Percentiles rank a stretch among this genome's conserved stretches.
Evolutionary conservation across 1,140 invertebrate genomes (phyloP).

Genomic region (Drosophila paulistorum): DNA sequence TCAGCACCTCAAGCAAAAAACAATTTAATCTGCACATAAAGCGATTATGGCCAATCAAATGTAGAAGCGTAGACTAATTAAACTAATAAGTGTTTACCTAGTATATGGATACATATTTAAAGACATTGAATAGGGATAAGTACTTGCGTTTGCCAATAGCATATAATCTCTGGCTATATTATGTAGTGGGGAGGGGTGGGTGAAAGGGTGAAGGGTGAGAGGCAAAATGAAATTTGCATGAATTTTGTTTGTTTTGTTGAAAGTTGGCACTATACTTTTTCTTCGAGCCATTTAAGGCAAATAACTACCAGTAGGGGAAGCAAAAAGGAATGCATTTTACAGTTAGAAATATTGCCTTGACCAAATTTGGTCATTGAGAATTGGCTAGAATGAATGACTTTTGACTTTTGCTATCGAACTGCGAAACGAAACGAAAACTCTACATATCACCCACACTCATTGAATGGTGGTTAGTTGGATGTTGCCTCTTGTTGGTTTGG

Average conservation of each 20-base stretch:
- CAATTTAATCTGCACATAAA: too few species aligned
- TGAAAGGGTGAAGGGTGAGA: background rate
- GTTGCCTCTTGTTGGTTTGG: conserved; percentile 2
- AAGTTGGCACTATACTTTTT: conserved; percentile 62
- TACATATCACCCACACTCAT: conserved; percentile 16
- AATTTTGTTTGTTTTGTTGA: conserved; percentile 16
- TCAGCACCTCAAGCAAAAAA: too few species aligned
- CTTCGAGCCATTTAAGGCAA: conserved; percentile 69
- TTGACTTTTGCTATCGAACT: conserved; percentile 70
- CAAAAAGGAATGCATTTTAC: conserved; percentile 69
- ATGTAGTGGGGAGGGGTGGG: background rate
- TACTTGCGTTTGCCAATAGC: too few species aligned
- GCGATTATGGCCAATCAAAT: too few species aligned
- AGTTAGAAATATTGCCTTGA: conserved; percentile 72
- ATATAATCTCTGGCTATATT: too few species aligned
- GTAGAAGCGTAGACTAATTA: too few species aligned
- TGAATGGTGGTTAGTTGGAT: conserved; percentile 9
- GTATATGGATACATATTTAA: background rate
- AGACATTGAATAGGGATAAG: too few species aligned
- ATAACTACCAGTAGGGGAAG: background rate
- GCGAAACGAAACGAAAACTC: conserved; percentile 31
- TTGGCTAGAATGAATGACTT: conserved; percentile 50
- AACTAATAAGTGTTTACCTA: background rate
- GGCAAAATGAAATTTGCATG: conserved; percentile 11
- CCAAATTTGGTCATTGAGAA: conserved; percentile 67